A percentile compares a stretch with the other conserved stretches of the same genome.
phyloP scores from a whole-genome alignment of 2,888 invertebrate genomes.

The Ernsta delagoae region DNA sequence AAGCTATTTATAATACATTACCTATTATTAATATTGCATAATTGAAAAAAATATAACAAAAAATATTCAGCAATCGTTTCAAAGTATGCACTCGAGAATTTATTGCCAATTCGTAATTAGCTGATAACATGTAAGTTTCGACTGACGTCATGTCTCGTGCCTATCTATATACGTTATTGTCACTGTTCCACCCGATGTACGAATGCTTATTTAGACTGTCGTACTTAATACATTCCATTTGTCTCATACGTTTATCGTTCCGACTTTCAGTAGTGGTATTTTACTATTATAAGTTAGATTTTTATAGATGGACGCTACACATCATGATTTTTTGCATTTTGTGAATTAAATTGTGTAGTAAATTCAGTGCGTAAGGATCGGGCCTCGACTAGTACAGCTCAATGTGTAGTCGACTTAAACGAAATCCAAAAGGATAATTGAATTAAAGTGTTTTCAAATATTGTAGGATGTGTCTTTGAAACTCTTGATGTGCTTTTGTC shows the following conservation, averaged over 20 bases:
- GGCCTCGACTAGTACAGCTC: slow-evolving; percentile 80
- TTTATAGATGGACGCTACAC: slow-evolving; percentile 58
- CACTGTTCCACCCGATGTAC: slow-evolving; percentile 53
- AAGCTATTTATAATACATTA: slow-evolving; percentile 54
- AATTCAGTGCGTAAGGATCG: slow-evolving; percentile 44
- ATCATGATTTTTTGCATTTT: slow-evolving; percentile 68
- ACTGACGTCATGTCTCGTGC: slow-evolving; percentile 68
- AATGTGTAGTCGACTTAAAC: slow-evolving; percentile 70
- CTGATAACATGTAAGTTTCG: slow-evolving; percentile 63
- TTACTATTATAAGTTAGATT: slow-evolving; percentile 65
- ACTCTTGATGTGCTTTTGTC: slow-evolving; percentile 82
- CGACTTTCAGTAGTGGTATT: slow-evolving; percentile 40
- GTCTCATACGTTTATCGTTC: slow-evolving; percentile 63
- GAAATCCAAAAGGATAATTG: slow-evolving; percentile 54
- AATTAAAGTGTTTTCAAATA: slow-evolving; percentile 72
- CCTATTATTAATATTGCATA: not conserved
- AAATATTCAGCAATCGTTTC: slow-evolving; percentile 59
- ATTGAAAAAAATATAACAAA: slow-evolving; percentile 52
- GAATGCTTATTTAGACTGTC: slow-evolving; percentile 75
- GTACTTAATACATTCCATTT: slow-evolving; percentile 83
- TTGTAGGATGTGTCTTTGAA: slow-evolving; percentile 80
- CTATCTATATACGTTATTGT: slow-evolving; percentile 43
- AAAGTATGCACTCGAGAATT: slow-evolving; percentile 68
- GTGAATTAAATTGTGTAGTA: slow-evolving; percentile 40
- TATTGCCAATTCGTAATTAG: slow-evolving; percentile 57